Evolutionary conservation across 2,797 vertebrate species (phyloP).

Genomic region (Petrocephalus schoutedeni): DNA sequence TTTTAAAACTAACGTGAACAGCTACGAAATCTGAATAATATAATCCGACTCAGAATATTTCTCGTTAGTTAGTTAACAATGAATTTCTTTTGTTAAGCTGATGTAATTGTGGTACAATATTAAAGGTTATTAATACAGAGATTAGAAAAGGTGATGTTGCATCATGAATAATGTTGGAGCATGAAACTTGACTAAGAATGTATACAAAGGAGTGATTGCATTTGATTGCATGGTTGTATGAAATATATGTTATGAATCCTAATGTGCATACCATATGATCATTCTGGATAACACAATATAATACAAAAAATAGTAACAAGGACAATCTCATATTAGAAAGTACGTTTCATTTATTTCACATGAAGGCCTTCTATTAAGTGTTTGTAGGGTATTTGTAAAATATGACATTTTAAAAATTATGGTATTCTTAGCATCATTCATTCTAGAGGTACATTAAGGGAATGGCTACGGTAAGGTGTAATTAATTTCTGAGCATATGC

Average conservation of each 20-base stretch:
- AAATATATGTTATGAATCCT: not conserved
- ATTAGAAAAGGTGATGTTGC: not conserved
- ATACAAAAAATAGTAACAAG: conserved; percentile 1
- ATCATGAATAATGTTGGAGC: not conserved
- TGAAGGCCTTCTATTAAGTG: conserved; percentile 11
- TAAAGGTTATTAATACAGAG: conserved; percentile 6
- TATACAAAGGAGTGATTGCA: conserved; percentile 10
- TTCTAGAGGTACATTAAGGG: not conserved
- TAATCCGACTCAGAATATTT: conserved; percentile 7
- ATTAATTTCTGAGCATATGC: conserved; percentile 4
- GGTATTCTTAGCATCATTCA: not conserved
- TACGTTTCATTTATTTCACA: conserved; percentile 10
- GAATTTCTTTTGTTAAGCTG: not conserved
- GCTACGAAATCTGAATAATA: conserved; percentile 12
- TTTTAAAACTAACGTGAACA: conserved; percentile 13
- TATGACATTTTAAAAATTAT: not conserved
- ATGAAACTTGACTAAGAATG: conserved; percentile 6
- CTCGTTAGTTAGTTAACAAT: not conserved
- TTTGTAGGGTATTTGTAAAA: conserved; percentile 9
- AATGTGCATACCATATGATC: not conserved
- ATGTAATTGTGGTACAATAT: conserved; percentile 8
- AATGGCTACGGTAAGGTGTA: not conserved
- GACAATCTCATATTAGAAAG: not conserved
- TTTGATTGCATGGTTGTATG: conserved; percentile 10
- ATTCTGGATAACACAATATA: not conserved